Conservation (phyloP, 1,140 invertebrate genomes). For the Kradibia gibbosae region DNA sequence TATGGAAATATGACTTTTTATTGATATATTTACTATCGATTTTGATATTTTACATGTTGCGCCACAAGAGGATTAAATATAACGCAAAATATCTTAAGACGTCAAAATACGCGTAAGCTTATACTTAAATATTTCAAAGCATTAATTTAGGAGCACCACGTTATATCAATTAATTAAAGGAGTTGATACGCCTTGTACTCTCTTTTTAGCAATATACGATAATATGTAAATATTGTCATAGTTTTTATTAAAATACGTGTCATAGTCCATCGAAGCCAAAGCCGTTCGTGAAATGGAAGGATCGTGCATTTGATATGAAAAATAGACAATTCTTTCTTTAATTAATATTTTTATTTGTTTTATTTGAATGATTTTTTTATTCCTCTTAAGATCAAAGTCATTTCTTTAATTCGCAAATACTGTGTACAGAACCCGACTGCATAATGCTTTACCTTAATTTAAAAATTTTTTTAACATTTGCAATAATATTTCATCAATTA, state of each 20-base stretch:
- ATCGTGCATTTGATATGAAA: constrained; percentile 52
- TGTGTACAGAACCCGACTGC: no score
- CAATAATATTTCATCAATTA: no score
- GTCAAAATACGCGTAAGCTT: not conserved
- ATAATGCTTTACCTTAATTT: no score
- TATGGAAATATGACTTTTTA: not conserved
- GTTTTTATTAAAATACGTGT: constrained; percentile 55
- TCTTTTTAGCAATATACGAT: constrained; percentile 7
- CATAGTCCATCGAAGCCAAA: constrained; percentile 71
- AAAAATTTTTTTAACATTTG: no score
- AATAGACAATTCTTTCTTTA: constrained; percentile 33
- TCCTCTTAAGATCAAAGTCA: not conserved
- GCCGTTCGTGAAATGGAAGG: constrained; percentile 59
- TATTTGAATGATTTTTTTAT: constrained; percentile 1
- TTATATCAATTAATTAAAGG: not conserved
- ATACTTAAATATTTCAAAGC: not conserved
- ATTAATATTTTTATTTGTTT: not conserved
- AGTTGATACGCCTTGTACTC: not conserved
- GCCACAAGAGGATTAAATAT: not conserved
- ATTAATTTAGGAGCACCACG: not conserved
- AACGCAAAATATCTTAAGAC: not conserved
- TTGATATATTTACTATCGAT: not conserved
- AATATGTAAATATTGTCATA: constrained; percentile 21
- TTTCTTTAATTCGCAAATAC: not conserved
- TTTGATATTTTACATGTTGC: not conserved